Percentiles rank a stretch among this genome's conserved stretches.
Evolutionary conservation across 2,888 invertebrate species (phyloP).

Genomic region (Philhelius pedissequus): DNA sequence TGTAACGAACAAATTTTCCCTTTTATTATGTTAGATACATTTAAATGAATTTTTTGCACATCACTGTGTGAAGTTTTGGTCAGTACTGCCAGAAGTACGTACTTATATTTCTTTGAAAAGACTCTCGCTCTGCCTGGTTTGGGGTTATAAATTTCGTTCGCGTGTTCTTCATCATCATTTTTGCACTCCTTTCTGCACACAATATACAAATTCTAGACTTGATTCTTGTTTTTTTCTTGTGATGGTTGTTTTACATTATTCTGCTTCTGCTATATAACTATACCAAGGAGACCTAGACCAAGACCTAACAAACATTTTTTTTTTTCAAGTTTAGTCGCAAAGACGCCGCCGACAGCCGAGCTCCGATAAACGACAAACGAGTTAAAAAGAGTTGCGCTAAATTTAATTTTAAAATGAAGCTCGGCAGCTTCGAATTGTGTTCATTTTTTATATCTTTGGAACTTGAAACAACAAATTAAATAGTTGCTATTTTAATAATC

Average conservation of each 20-base stretch:
- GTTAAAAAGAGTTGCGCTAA: background rate
- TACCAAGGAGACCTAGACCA: background rate
- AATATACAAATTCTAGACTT: background rate
- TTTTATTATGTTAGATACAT: too few species aligned
- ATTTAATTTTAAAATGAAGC: background rate
- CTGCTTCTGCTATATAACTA: background rate
- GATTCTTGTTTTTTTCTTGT: background rate
- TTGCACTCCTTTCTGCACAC: constrained; percentile 9
- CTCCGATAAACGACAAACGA: too few species aligned
- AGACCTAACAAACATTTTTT: background rate
- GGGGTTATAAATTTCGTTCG: background rate
- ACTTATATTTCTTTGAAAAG: background rate
- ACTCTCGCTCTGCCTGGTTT: background rate
- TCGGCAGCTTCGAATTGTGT: background rate
- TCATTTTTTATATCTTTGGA: background rate
- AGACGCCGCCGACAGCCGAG: background rate
- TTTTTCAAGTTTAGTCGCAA: constrained; percentile 11
- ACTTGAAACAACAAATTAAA: background rate
- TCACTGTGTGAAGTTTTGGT: too few species aligned
- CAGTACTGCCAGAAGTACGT: background rate
- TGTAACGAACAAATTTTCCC: too few species aligned
- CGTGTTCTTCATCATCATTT: constrained; percentile 2
- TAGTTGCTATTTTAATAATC: background rate
- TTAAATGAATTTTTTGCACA: too few species aligned
- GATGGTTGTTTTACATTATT: background rate